Evolutionary conservation across 2,888 invertebrate genomes (phyloP), one percentile per base, ranked within the genome.

Genomic region (Trilocha varians): DNA sequence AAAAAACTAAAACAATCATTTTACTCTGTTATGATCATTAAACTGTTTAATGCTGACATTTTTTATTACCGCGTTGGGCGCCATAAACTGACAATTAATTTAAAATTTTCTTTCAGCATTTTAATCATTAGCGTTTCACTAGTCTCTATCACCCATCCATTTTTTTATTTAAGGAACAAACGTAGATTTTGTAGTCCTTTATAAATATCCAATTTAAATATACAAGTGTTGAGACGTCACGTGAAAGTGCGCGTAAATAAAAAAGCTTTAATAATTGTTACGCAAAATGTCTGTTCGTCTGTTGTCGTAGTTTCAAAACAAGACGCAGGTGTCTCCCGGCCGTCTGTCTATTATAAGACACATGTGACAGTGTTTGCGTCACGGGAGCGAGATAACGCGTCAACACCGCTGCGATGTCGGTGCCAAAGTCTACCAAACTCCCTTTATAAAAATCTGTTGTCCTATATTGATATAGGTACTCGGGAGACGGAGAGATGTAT

Each of bases 301-400:
- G 25, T 6, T 25, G 11, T 5, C 6, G 25, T 25, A 25, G 25
- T 11, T 25, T 5, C 25, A 25, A 6, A 25, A 43, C 48, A 41
- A 37, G 13, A 41, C 63, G 55, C 78, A 78, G 76, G 76, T 79
- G 78, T 79, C 78, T 79, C 66, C 58, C 57, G 62, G 47, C 48
- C 64, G 78, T 79, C 79, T 78, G 47, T 69, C 70, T 78, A 78
- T 76, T 75, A 52, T 56, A 52, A 56, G 56, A 52, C 42, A 52
- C 52, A 49, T 48, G 56, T 62, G 67, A 70, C 65, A 65, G 48
- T 44, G 42, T 42, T 67, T 69, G 61, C 75, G 73, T 72, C 74
- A 71, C 52, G 46, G 50, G 52, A 46, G 39, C 45, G 52, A 52
- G 55, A 51, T 42, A 45, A 39, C 43, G 33, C 43, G 38, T 42